phyloP scores from a whole-genome alignment of 1,140 invertebrate genomes.

The Heliothis subflexa region DNA sequence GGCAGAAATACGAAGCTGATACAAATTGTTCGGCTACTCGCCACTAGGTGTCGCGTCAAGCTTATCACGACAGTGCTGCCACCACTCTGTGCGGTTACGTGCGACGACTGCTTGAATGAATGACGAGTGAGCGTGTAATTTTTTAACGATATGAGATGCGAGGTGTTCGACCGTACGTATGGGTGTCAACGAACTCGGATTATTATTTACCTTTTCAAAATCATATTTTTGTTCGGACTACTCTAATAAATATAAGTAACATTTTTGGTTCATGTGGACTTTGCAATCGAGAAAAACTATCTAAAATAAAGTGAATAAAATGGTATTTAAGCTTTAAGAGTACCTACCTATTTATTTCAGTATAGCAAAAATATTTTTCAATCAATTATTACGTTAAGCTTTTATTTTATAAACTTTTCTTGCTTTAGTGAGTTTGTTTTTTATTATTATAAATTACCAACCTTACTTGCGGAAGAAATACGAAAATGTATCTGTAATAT shows the following conservation, averaged over 20 bases:
- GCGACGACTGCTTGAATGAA: constrained; percentile 71
- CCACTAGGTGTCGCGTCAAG: constrained; percentile 69
- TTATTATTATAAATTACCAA: no score
- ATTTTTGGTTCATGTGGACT: no score
- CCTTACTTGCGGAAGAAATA: no score
- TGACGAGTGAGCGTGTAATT: constrained; percentile 64
- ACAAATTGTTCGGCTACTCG: constrained; percentile 71
- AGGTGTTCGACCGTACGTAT: constrained; percentile 71
- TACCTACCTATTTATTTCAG: no score
- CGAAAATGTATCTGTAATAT: background rate
- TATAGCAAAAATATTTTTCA: no score
- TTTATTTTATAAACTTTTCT: no score
- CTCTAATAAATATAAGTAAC: background rate
- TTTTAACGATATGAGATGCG: constrained; percentile 69
- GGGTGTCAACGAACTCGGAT: constrained; percentile 78
- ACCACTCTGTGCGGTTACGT: constrained; percentile 55
- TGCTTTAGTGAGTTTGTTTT: no score
- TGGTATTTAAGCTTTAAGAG: no score
- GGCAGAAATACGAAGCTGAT: constrained; percentile 53
- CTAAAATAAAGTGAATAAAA: no score
- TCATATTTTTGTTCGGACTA: constrained; percentile 5
- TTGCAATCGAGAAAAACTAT: no score
- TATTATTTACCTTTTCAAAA: constrained; percentile 51
- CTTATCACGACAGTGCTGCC: constrained; percentile 50
- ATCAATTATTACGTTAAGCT: no score